Percentiles rank a stretch among this genome's conserved stretches.
phyloP scores from a whole-genome alignment of 2,797 vertebrate species.

The Atherinosoma microstoma region DNA sequence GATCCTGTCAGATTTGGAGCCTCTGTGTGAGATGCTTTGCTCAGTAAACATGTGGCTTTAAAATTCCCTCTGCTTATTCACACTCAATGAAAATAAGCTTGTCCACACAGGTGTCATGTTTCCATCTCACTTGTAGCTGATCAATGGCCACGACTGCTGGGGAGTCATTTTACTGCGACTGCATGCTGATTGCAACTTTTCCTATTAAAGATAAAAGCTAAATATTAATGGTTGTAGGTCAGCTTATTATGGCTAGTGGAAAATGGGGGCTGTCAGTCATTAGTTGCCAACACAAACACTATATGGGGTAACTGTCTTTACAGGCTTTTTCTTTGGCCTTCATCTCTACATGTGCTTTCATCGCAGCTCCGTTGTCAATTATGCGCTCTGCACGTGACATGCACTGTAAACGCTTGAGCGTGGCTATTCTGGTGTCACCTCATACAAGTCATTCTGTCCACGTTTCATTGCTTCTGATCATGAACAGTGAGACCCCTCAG shows the following conservation, averaged over 20 bases:
- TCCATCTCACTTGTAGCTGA: not conserved
- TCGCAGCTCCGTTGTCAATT: slow-evolving; percentile 18
- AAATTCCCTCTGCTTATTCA: not conserved
- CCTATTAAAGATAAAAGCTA: not conserved
- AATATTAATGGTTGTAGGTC: not conserved
- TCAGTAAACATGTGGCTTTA: slow-evolving; percentile 3
- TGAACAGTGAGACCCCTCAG: slow-evolving; percentile 19
- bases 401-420: slow-evolving; percentile 7
- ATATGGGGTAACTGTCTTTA: not conserved
- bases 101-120: slow-evolving; percentile 3
- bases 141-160: not conserved
- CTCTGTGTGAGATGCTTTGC: slow-evolving; percentile 1
- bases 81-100: not conserved
- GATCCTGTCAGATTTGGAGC: slow-evolving; percentile 1
- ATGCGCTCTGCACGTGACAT: slow-evolving; percentile 9
- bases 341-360: slow-evolving; percentile 1
- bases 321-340: not conserved
- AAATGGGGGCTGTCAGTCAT: not conserved
- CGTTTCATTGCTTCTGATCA: slow-evolving; percentile 41
- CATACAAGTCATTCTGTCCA: slow-evolving; percentile 8
- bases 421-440: slow-evolving; percentile 12
- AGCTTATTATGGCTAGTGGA: not conserved
- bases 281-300: not conserved
- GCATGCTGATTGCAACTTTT: not conserved
- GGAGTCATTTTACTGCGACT: not conserved